phyloP scores from a whole-genome alignment of 2,888 invertebrate genomes.

The Sipha maydis region DNA sequence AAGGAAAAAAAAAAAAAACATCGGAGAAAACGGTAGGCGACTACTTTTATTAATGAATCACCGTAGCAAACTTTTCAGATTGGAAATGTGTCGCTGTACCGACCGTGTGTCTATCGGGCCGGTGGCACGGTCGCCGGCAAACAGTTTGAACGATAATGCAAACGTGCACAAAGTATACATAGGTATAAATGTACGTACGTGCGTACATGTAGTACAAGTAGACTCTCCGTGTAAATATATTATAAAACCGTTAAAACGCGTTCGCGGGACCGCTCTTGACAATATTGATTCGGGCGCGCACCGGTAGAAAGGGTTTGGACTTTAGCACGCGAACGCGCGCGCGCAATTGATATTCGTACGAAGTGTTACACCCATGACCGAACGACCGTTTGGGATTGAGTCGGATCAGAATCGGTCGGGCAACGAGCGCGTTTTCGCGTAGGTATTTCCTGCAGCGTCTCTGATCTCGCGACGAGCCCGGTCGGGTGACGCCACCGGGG shows the following conservation, averaged over 20 bases:
- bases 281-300: slow-evolving; percentile 5
- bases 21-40: neutral
- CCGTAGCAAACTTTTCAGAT: neutral
- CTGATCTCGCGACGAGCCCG: neutral
- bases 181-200: neutral
- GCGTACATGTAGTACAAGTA: neutral
- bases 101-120: neutral
- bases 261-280: neutral
- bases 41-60: neutral
- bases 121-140: neutral
- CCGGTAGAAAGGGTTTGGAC: slow-evolving; percentile 23
- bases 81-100: neutral
- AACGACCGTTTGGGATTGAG: slow-evolving; percentile 13
- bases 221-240: slow-evolving; percentile 25
- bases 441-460: neutral
- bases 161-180: neutral
- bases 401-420: slow-evolving; percentile 25
- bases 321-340: neutral
- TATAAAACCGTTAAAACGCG: slow-evolving; percentile 33
- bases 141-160: slow-evolving; percentile 17
- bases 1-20: neutral
- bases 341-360: neutral
- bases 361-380: slow-evolving; percentile 11
- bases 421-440: neutral
- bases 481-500: neutral